These are phyloP conservation scores for Sander lucioperca DNA, from an alignment of 2,113 vertebrate genomes.

Conservation along the genomic window DNA sequence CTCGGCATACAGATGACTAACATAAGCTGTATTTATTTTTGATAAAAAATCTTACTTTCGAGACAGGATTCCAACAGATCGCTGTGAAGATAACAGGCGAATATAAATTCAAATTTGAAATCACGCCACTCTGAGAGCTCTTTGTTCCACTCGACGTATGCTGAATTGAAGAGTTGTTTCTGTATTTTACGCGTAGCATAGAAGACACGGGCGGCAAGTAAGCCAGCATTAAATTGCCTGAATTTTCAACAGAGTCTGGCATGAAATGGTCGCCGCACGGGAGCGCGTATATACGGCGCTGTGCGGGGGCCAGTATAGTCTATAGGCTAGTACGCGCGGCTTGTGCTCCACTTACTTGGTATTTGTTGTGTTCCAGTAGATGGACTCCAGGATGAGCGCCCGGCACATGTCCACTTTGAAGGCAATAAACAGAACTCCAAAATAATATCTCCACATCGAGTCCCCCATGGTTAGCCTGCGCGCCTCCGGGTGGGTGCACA, in stretches of 20 bases:
- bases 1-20: not conserved
- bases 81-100: not conserved
- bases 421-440: conserved; percentile 93
- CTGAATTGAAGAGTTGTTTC: not conserved
- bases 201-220: not conserved
- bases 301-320: not conserved
- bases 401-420: conserved; percentile 93
- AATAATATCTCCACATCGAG: conserved; percentile 94
- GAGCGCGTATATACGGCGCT: conserved; percentile 11
- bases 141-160: conserved; percentile 2
- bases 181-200: not conserved
- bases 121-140: not conserved
- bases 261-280: not conserved
- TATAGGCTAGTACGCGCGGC: not conserved
- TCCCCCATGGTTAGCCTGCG: conserved; percentile 85
- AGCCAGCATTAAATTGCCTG: not conserved
- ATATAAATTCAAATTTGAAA: not conserved
- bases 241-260: conserved; percentile 32
- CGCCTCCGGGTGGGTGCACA: conserved; percentile 75
- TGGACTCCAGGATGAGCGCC: conserved; percentile 95
- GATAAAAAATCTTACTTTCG: not conserved
- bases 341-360: conserved; percentile 90
- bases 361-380: conserved; percentile 99
- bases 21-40: not conserved
- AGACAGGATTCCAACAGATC: not conserved